Evolutionary conservation across 2,888 invertebrate species (phyloP).

Genomic region (Eupithecia dodoneata): DNA sequence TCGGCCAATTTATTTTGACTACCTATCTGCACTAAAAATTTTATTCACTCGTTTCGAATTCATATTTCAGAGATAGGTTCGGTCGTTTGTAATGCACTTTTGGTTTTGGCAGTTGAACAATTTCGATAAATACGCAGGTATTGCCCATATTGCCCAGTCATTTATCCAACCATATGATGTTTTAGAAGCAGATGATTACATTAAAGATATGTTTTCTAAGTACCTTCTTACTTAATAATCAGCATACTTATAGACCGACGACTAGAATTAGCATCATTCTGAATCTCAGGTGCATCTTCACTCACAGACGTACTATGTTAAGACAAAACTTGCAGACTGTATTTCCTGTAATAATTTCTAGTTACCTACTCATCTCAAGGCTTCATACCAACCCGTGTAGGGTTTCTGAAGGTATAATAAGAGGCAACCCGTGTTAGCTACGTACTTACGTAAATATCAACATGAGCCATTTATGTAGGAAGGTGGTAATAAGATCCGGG

Average conservation of each 20-base stretch:
- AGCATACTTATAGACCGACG: neutral
- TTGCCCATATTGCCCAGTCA: neutral
- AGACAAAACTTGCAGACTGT: neutral
- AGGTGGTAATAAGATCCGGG: constrained; percentile 70
- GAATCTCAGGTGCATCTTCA: neutral
- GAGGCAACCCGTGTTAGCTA: constrained; percentile 31
- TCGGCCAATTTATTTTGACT: constrained; percentile 4
- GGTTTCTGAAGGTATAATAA: constrained; percentile 13
- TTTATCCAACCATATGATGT: neutral
- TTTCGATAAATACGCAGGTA: neutral
- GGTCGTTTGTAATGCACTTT: constrained; percentile 10
- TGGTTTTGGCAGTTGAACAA: neutral
- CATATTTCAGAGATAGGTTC: constrained; percentile 11
- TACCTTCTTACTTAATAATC: neutral
- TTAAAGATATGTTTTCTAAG: neutral
- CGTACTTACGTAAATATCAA: constrained; percentile 56
- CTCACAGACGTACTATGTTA: neutral
- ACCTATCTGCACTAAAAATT: constrained; percentile 8
- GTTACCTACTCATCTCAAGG: neutral
- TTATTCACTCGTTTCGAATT: constrained; percentile 7
- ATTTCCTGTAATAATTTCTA: neutral
- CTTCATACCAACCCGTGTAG: constrained; percentile 7
- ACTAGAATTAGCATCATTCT: neutral
- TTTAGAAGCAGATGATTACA: neutral
- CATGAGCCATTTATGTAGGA: constrained; percentile 57